Conservation (phyloP, 1,140 invertebrate species). For the Drosophila bocqueti region DNA sequence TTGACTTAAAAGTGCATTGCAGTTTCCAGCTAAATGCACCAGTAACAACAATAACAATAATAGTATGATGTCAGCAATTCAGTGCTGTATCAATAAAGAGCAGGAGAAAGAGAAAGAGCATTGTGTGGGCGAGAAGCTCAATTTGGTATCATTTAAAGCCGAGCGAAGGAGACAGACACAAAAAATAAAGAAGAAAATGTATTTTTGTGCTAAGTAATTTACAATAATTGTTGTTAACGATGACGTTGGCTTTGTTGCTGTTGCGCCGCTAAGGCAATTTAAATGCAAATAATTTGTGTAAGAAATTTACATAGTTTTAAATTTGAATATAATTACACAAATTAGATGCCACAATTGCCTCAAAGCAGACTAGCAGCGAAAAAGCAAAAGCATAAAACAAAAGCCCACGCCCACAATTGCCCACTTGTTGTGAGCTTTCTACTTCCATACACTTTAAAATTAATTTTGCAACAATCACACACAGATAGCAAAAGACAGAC, state of each 20-base stretch:
- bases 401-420: constrained; percentile 66
- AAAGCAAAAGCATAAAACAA: constrained; percentile 47
- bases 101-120: constrained; percentile 7
- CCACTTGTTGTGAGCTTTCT: constrained; percentile 68
- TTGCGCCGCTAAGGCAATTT: constrained; percentile 56
- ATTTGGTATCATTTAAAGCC: constrained; percentile 64
- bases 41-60: constrained; percentile 27
- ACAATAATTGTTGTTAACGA: constrained; percentile 79
- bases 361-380: background rate
- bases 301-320: constrained; percentile 76
- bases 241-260: constrained; percentile 34
- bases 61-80: constrained; percentile 71
- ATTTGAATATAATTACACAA: constrained; percentile 82
- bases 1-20: constrained; percentile 76
- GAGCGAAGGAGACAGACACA: background rate
- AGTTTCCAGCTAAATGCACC: constrained; percentile 61
- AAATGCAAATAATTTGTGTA: constrained; percentile 80
- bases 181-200: background rate
- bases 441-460: constrained; percentile 57
- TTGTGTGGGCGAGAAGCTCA: constrained; percentile 74
- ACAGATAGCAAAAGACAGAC: constrained; percentile 42
- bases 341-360: constrained; percentile 56
- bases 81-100: constrained; percentile 36
- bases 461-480: constrained; percentile 55
- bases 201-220: constrained; percentile 67